Base-by-base conservation (phyloP, 2,113 vertebrate species). In the Arvicanthis niloticus region DNA sequence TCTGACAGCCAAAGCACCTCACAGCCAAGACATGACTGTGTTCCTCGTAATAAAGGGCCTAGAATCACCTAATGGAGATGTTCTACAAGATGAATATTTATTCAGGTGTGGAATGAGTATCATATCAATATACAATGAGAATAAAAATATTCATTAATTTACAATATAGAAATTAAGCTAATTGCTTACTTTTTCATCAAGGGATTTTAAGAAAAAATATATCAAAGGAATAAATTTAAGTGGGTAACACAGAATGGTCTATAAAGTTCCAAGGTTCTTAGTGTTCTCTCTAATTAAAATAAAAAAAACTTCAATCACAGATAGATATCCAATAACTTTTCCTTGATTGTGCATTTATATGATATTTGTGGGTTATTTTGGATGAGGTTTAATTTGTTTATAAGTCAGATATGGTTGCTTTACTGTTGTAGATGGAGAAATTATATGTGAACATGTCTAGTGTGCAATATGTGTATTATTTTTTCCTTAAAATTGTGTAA, bases 151-250 rank as follows among this genome's bases (percentile, higher is more conserved):
- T 96, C 94, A 42, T 95, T 96, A 91, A 91, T 95, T 65, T 91
- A 68, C 26, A 90, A 56, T 56, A 80, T 72, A 82, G 9, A 0
- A 24, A 21, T n/a, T 86, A 90, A 96, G 75, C 51, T 94, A 92
- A 96, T 92, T 96, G 89, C 58, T 37, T 95, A 85, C 92, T 81
- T 97, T 96, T 98, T 97, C 92, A 97, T 97, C 58, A 86, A 97
- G 88, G 58, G 29, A 48, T 72, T 97, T 96, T 96, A 92, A 75
- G 76, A 97, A 97, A 62, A 2, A 95, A 97, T 91, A 17, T 75
- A 24, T 48, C 76, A 97, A 58, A 84, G 73, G 80, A 60, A 89
- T 89, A 91, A 5, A 89, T 5, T 84, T 72, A 88, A 24, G 62
- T 91, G 56, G 15, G 24, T 62, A 87, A 93, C 51, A 91, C 68